phyloP scores from a whole-genome alignment of 1,140 invertebrate genomes.

The Macrobrachium nipponense region DNA sequence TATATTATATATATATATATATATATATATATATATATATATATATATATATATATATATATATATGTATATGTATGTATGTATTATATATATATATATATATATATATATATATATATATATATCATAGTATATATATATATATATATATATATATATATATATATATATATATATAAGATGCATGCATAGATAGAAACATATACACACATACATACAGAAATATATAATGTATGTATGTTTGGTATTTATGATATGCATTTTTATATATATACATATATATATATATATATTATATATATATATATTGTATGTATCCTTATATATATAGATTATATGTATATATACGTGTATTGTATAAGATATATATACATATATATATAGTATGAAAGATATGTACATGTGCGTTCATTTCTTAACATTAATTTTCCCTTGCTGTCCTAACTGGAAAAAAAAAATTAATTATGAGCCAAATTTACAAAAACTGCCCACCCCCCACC shows the following conservation, averaged over 20 bases:
- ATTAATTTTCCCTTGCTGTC: not conserved
- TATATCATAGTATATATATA: not conserved
- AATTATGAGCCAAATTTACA: no score
- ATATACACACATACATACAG: no score
- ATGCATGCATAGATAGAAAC: no score
- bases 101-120: not conserved
- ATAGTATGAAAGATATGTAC: not conserved
- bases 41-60: conserved; percentile 2
- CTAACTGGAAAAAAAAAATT: no score
- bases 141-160: not conserved
- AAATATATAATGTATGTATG: no score
- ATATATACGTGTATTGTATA: not conserved
- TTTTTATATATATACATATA: not conserved
- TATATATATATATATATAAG: no score
- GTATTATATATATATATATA: not conserved
- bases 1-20: conserved; percentile 23
- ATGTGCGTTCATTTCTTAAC: not conserved
- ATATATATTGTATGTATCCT: conserved; percentile 6
- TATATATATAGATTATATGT: not conserved
- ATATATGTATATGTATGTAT: conserved; percentile 11
- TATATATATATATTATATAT: conserved; percentile 5
- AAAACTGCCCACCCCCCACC: no score
- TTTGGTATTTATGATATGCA: no score
- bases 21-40: not conserved
- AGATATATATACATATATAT: not conserved